Evolutionary conservation across 2,797 vertebrate genomes (phyloP).

Genomic region (Ambastaia sidthimunki): DNA sequence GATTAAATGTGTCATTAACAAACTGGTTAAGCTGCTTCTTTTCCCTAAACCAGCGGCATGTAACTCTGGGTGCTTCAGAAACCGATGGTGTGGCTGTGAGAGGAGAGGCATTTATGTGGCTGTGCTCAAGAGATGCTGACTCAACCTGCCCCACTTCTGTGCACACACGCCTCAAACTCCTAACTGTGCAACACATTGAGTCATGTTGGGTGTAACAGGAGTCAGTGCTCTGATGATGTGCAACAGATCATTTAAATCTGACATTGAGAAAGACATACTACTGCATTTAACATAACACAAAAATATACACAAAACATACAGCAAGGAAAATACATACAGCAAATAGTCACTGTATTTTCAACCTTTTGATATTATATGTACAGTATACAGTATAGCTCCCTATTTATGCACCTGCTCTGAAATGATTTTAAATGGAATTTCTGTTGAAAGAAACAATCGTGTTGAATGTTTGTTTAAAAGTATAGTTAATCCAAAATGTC

Average conservation of each 20-base stretch:
- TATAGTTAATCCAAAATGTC: too few species aligned
- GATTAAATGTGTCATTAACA: not conserved
- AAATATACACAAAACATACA: slow-evolving; percentile 52
- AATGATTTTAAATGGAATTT: too few species aligned
- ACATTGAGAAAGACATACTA: slow-evolving; percentile 60
- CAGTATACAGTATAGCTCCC: not conserved
- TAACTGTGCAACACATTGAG: slow-evolving; percentile 19
- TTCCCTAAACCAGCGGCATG: too few species aligned
- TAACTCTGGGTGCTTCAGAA: not conserved
- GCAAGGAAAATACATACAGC: slow-evolving; percentile 20
- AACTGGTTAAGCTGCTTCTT: not conserved
- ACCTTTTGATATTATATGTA: not conserved
- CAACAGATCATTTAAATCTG: slow-evolving; percentile 59
- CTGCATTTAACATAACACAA: slow-evolving; percentile 69
- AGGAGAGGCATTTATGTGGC: not conserved
- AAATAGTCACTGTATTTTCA: not conserved
- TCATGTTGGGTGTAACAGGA: slow-evolving; percentile 1
- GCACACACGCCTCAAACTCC: slow-evolving; percentile 15
- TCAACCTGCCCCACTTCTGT: slow-evolving; percentile 36
- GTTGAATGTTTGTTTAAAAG: too few species aligned
- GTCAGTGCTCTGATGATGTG: slow-evolving; percentile 2
- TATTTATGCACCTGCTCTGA: not conserved
- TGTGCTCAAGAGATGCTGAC: slow-evolving; percentile 2
- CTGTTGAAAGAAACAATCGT: too few species aligned
- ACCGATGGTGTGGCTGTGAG: not conserved